phyloP scores from a whole-genome alignment of 2,888 invertebrate genomes.

The Drosophila neutralis region DNA sequence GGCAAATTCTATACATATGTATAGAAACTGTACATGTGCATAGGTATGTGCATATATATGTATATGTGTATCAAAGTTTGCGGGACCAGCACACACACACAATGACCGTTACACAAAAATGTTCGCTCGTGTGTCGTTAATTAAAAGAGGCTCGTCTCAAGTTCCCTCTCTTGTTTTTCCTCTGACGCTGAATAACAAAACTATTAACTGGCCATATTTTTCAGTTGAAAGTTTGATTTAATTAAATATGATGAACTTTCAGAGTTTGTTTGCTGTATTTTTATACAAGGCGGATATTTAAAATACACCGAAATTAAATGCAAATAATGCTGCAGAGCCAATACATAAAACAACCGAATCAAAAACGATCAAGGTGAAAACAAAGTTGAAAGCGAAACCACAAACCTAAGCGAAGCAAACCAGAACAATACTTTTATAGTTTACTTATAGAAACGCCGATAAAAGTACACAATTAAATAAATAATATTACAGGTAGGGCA shows the following conservation, averaged over 20 bases:
- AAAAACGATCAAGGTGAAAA: slow-evolving; percentile 40
- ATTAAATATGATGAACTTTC: not conserved
- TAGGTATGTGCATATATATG: not conserved
- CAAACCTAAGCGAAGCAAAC: slow-evolving; percentile 17
- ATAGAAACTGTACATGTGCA: not conserved
- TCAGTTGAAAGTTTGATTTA: not conserved
- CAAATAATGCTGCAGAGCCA: slow-evolving; percentile 10
- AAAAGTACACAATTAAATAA: slow-evolving; percentile 1
- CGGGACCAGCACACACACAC: not conserved
- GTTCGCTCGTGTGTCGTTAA: slow-evolving; percentile 2
- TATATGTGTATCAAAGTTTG: not conserved
- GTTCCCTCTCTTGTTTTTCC: slow-evolving; percentile 22
- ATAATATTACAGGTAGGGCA: not conserved
- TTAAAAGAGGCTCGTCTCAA: slow-evolving; percentile 58
- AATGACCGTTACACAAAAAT: not conserved
- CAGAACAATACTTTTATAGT: not conserved
- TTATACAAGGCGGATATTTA: slow-evolving; percentile 9
- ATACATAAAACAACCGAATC: slow-evolving; percentile 13
- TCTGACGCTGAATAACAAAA: slow-evolving; percentile 4
- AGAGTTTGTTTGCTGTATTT: not conserved
- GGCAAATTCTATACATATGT: slow-evolving; percentile 1
- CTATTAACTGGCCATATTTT: not conserved
- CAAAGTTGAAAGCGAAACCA: slow-evolving; percentile 30
- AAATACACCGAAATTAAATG: slow-evolving; percentile 5
- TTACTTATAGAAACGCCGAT: slow-evolving; percentile 7